Percentiles rank a stretch among this genome's conserved stretches.
Evolutionary conservation across 2,888 invertebrate genomes (phyloP).

Genomic region (Lochmaea capreae): DNA sequence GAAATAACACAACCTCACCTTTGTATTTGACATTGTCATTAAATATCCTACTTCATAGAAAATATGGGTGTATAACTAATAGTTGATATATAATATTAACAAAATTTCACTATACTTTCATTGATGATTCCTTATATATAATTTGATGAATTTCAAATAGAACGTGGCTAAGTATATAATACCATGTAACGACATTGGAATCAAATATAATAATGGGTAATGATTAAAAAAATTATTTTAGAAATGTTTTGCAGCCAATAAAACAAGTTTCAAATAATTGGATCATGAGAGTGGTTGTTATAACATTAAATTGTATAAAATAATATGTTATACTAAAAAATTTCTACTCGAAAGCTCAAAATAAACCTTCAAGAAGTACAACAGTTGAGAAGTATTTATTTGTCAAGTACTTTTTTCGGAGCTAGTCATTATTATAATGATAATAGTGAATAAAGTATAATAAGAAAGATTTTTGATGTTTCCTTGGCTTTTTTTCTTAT

Average conservation of each 20-base stretch:
- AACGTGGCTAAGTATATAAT: constrained; percentile 2
- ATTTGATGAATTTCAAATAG: neutral
- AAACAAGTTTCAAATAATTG: neutral
- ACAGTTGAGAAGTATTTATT: too few relatives aligned
- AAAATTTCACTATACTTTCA: neutral
- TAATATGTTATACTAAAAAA: neutral
- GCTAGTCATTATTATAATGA: too few relatives aligned
- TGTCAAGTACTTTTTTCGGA: too few relatives aligned
- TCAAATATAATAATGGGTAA: neutral
- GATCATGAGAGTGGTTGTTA: neutral
- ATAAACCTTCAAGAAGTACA: neutral
- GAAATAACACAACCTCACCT: too few relatives aligned
- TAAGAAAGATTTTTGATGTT: too few relatives aligned
- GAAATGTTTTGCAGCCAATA: neutral
- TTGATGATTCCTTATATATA: neutral
- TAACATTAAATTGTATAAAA: neutral
- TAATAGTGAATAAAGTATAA: too few relatives aligned
- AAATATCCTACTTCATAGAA: neutral
- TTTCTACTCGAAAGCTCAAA: neutral
- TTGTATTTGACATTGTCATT: too few relatives aligned
- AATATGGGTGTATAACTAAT: neutral
- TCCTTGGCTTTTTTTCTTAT: too few relatives aligned
- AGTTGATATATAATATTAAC: neutral
- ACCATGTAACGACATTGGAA: neutral
- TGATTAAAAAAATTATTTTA: neutral